phyloP scores from a whole-genome alignment of 1,140 invertebrate species.

The Gonatopus flavifemur region DNA sequence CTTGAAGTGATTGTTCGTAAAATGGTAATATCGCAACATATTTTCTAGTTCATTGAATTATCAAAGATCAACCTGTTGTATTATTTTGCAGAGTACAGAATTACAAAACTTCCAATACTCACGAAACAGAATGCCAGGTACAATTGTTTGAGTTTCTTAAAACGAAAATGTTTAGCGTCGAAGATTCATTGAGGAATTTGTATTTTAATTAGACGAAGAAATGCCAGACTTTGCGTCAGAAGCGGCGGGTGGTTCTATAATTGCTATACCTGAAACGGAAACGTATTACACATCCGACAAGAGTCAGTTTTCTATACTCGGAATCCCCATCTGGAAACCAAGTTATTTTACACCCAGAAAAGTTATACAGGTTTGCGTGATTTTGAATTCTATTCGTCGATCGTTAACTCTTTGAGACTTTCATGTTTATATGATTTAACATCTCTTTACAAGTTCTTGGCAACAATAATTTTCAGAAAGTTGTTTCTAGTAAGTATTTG shows the following conservation, averaged over 20 bases:
- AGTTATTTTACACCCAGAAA: constrained; percentile 38
- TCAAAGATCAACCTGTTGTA: constrained; percentile 3
- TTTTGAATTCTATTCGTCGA: not conserved
- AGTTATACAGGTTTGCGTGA: constrained; percentile 36
- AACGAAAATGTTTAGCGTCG: not conserved
- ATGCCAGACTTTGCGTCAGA: constrained; percentile 47
- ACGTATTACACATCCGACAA: constrained; percentile 22
- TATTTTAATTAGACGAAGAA: constrained; percentile 19
- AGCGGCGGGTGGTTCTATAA: constrained; percentile 35
- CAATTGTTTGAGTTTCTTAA: not conserved
- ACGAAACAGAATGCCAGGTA: constrained; percentile 8
- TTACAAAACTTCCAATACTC: constrained; percentile 12
- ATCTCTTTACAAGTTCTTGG: too few relatives aligned
- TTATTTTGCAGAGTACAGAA: constrained; percentile 19
- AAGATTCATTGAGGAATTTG: not conserved
- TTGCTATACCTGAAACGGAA: constrained; percentile 40
- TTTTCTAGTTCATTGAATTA: constrained; percentile 1
- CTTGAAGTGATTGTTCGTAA: constrained; percentile 27
- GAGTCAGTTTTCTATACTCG: constrained; percentile 30
- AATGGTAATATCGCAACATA: constrained; percentile 19
- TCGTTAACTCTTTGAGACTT: not conserved
- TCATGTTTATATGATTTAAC: not conserved
- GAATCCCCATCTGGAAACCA: constrained; percentile 38
- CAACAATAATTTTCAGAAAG: too few relatives aligned
- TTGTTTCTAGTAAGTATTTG: not conserved